Base-by-base conservation (phyloP, 1,140 invertebrate species). In the Andrena cerasifolii region DNA sequence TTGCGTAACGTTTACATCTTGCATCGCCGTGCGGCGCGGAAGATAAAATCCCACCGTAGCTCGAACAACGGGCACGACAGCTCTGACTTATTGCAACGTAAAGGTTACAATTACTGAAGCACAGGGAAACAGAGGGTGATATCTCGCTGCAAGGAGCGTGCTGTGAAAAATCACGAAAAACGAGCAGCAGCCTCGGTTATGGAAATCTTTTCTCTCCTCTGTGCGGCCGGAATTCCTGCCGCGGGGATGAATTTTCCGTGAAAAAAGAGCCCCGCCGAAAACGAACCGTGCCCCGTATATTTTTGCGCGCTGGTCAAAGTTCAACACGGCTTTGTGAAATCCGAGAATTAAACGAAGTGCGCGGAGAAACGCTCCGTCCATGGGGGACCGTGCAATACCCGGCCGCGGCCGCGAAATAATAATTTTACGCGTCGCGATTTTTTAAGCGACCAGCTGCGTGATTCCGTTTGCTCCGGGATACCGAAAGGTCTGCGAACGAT, bases 311-410 rank as follows among this genome's bases (percentile, higher is more conserved):
- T 3, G 36, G 31, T 70, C 51, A 68, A 24, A 61, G 66, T 78
- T 70, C 54, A 4, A 18, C 40, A 51, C 31, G 28, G 45, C 68
- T 72, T 72, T 78, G 75, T 36, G 58, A 56, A 71, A 78, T 61
- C 24, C 58, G 47, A 72, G 56, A 78, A 78, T 72, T 72, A 72
- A 40, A 72, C 75, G 56, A 72, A 78, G 56, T 66, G 54, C 62
- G 53, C 26, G 43, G 62, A 21, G 58, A 79, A 80, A 56, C 28
- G 26, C 28, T 71, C 28, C n/a, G 14, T 21, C 28, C 24, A 24
- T 56, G 73, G 72, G 49, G 31, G 24, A n/a, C n/a, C 47, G 2
- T 24, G 14, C 33, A 16, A 66, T 31, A 56, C 18, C 2, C 8
- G 3, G 1, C 8, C 21, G 8, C 1, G 3, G 40, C 21, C 1